Conservation (phyloP, 2,797 vertebrate genomes). For the Centroberyx gerrardi region DNA sequence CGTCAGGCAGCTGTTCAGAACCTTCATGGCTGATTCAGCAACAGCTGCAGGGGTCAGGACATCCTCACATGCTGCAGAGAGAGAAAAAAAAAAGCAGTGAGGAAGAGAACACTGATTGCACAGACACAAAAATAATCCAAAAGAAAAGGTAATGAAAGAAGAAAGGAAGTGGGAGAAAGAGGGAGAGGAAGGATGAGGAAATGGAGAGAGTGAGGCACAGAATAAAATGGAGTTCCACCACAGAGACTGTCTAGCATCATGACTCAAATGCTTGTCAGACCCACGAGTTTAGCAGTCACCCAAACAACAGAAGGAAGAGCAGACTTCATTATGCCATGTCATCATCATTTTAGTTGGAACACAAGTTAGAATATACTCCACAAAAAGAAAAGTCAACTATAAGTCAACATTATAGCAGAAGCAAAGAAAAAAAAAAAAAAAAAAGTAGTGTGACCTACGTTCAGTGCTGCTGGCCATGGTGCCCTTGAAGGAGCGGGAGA, state of each 20-base stretch:
- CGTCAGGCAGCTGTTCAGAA: constrained; percentile 91
- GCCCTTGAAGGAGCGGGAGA: constrained; percentile 90
- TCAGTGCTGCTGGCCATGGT: constrained; percentile 94
- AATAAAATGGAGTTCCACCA: too few species aligned
- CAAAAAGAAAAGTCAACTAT: too few species aligned
- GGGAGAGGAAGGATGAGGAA: too few species aligned
- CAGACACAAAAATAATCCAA: neutral
- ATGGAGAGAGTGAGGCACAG: too few species aligned
- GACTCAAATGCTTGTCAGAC: too few species aligned
- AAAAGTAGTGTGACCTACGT: constrained; percentile 81
- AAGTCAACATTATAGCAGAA: too few species aligned
- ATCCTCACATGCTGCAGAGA: constrained; percentile 91
- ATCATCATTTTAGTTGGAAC: too few species aligned
- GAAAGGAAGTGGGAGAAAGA: neutral
- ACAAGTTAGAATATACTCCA: too few species aligned
- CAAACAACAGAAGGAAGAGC: too few species aligned
- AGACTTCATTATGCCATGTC: too few species aligned
- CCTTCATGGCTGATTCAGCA: constrained; percentile 89
- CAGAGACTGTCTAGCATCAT: too few species aligned
- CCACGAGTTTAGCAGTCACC: too few species aligned
- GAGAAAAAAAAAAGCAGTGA: constrained; percentile 9
- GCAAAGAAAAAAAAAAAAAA: neutral
- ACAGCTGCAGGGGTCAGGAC: constrained; percentile 89
- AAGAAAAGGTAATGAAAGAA: neutral
- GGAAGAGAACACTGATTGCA: neutral